Evolutionary conservation across 2,888 invertebrate genomes (phyloP).

Genomic region (Barypeithes pellucidus): DNA sequence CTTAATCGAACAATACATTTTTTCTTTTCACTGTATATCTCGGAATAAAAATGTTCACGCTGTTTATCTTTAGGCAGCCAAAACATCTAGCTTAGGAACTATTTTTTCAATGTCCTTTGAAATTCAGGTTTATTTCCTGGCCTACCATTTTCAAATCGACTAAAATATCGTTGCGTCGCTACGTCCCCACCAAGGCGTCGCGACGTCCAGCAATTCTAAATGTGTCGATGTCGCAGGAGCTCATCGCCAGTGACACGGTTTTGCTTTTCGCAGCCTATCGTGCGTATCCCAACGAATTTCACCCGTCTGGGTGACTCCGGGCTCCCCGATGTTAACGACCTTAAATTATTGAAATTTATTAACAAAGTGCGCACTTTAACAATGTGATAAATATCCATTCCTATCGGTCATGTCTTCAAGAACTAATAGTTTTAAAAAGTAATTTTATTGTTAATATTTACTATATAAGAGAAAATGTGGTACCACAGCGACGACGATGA

Average conservation of each 20-base stretch:
- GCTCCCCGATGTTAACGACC: slow-evolving; percentile 19
- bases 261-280: slow-evolving; percentile 32
- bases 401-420: slow-evolving; percentile 25
- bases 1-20: too few species aligned
- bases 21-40: too few species aligned
- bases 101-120: not conserved
- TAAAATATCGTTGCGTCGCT: slow-evolving; percentile 41
- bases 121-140: slow-evolving; percentile 24
- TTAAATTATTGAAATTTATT: not conserved
- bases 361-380: slow-evolving; percentile 17
- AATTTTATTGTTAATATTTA: not conserved
- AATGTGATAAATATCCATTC: slow-evolving; percentile 37
- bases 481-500: slow-evolving; percentile 85
- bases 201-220: slow-evolving; percentile 58
- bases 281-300: slow-evolving; percentile 17
- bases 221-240: slow-evolving; percentile 59
- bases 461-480: slow-evolving; percentile 72
- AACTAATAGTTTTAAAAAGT: not conserved
- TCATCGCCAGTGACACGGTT: slow-evolving; percentile 47
- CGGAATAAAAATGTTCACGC: too few species aligned
- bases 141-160: slow-evolving; percentile 20
- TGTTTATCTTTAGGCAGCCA: too few species aligned
- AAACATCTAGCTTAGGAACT: too few species aligned
- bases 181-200: slow-evolving; percentile 29
- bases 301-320: slow-evolving; percentile 21